Conservation (phyloP, 2,888 invertebrate species). For the Ctenicera cuprea region DNA sequence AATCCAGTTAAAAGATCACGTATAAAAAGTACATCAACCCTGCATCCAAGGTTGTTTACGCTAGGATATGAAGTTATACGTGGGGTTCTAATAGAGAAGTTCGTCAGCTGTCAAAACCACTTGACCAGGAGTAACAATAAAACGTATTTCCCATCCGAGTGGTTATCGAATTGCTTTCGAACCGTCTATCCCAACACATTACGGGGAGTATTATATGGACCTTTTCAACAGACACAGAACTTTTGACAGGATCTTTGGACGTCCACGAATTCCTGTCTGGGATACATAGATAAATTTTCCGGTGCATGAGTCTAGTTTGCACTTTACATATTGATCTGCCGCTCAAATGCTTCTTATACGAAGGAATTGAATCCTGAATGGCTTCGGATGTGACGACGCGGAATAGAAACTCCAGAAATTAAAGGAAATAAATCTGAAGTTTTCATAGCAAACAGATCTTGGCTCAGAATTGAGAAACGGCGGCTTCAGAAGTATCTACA, state of each 20-base stretch:
- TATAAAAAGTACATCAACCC: conserved; percentile 33
- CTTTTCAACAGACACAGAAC: conserved; percentile 26
- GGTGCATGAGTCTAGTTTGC: conserved; percentile 51
- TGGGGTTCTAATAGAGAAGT: conserved; percentile 39
- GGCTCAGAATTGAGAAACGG: background rate
- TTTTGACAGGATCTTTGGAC: conserved; percentile 26
- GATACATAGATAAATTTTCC: conserved; percentile 56
- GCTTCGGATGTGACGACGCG: conserved; percentile 19
- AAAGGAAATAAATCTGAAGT: conserved; percentile 28
- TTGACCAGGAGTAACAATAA: conserved; percentile 43
- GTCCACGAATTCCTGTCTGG: conserved; percentile 24
- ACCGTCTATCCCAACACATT: conserved; percentile 25
- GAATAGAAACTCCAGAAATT: conserved; percentile 33
- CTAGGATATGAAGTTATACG: conserved; percentile 26
- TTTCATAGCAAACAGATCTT: conserved; percentile 23
- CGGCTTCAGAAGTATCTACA: background rate
- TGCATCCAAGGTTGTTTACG: conserved; percentile 23
- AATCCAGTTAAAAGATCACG: background rate
- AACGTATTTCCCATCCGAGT: conserved; percentile 38
- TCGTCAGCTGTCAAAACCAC: conserved; percentile 46
- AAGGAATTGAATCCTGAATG: conserved; percentile 26
- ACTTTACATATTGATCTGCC: conserved; percentile 34
- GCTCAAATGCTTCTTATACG: conserved; percentile 16
- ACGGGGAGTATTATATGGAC: conserved; percentile 12
- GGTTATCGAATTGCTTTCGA: conserved; percentile 37